These are phyloP conservation scores for Prinia subflava DNA, from an alignment of 2,113 vertebrate species.

Conservation along the genomic window DNA sequence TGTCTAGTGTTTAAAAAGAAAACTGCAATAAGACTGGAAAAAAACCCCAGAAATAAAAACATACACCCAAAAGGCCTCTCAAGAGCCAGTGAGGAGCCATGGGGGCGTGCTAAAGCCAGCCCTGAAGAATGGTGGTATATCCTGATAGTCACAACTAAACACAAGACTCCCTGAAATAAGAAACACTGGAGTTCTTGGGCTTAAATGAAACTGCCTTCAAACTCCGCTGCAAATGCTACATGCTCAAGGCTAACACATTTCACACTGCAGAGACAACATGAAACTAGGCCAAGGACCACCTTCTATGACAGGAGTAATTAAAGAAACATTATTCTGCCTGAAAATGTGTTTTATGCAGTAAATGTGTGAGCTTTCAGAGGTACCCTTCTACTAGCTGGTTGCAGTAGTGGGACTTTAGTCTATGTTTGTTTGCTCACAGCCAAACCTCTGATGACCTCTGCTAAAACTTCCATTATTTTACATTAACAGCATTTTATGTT, in stretches of 20 bases:
- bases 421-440: background rate
- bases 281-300: slow-evolving; percentile 1
- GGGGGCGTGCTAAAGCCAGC: background rate
- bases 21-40: background rate
- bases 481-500: background rate
- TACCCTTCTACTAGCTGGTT: background rate
- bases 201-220: background rate
- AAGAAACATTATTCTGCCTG: background rate
- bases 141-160: background rate
- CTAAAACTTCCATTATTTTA: background rate
- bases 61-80: background rate
- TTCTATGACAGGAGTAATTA: background rate
- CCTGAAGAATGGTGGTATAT: background rate
- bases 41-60: slow-evolving; percentile 34
- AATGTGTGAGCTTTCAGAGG: background rate
- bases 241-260: background rate
- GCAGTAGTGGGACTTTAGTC: background rate
- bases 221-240: background rate
- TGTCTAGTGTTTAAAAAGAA: slow-evolving; percentile 27
- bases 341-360: background rate
- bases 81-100: background rate
- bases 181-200: background rate
- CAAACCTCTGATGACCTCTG: background rate
- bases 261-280: background rate
- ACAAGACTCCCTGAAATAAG: background rate